Percentiles rank a stretch among this genome's conserved stretches.
These are phyloP conservation scores for Pagetopsis macropterus DNA, from an alignment of 2,797 vertebrate genomes.

Conservation along the genomic window DNA sequence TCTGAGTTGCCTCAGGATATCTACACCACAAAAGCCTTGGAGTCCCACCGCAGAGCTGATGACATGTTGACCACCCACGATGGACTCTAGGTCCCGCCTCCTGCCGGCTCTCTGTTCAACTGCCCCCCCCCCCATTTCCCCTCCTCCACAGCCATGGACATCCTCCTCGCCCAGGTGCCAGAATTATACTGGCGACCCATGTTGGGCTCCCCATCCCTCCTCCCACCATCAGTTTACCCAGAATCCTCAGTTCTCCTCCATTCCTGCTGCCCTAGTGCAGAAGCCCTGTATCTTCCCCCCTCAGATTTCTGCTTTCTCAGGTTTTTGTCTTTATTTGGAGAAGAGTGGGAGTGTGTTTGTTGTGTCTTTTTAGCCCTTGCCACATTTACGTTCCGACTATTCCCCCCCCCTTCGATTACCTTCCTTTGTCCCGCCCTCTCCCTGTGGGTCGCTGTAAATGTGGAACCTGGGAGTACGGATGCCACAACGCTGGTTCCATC, in stretches of 20 bases:
- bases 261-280: constrained; percentile 67
- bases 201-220: constrained; percentile 46
- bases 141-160: constrained; percentile 67
- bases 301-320: constrained; percentile 82
- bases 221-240: constrained; percentile 34
- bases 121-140: constrained; percentile 29
- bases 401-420: constrained; percentile 20
- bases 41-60: constrained; percentile 93
- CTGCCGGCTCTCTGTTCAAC: constrained; percentile 55
- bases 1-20: constrained; percentile 99
- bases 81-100: constrained; percentile 88
- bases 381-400: constrained; percentile 12
- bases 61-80: constrained; percentile 92
- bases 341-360: constrained; percentile 50
- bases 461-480: constrained; percentile 56
- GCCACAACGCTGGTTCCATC: constrained; percentile 50
- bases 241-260: constrained; percentile 63
- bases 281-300: constrained; percentile 48
- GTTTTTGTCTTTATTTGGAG: constrained; percentile 71
- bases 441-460: constrained; percentile 54
- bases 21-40: constrained; percentile 99
- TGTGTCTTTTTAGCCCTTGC: constrained; percentile 46
- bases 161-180: constrained; percentile 41
- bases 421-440: constrained; percentile 21
- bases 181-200: constrained; percentile 46